Evolutionary conservation across 2,113 vertebrate species (phyloP), one percentile per base, ranked within the genome.

Genomic region (Pterophyllum scalare): DNA sequence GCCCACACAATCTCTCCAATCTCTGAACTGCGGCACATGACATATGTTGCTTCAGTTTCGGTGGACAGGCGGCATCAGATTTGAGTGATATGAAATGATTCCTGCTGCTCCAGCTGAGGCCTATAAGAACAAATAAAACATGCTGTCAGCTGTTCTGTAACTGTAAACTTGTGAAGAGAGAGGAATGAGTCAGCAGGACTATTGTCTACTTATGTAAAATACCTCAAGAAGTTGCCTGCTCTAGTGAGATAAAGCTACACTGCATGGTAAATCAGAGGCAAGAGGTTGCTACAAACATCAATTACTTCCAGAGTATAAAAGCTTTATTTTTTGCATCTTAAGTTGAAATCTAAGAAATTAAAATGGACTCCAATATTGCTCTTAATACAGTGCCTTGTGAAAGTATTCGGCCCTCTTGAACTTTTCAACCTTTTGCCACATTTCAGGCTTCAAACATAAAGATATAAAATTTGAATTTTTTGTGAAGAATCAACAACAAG

Each of bases 11-110:
- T 28, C 62, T 46, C 38, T 49, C 9, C 17, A 26, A 20, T 88
- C 70, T 82, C 58, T 24, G 52, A 59, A 26, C 19, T 43, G 58
- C 77, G 62, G 59, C 52, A 28, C 74, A 54, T 78, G 43, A 72
- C 56, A 67, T 70, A 28, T 59, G 76, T 84, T 61, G 79, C 54
- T 49, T 64, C 38, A 38, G 31, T 38, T 82, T 62, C 58, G 22
- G n/a, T 46, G 52, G 75, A 84, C 70, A 40, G 26, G 11, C 38
- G 35, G 60, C 59, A 54, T 56, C 79, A 78, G 59, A 78, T 78
- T 13, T 87, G 75, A 86, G 75, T 72, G 83, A 89, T 86, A 54
- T 72, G 80, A 82, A 87, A 75, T 82, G 79, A 84, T 81, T 86
- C 56, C 64, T 80, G 59, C 86, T 87, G 78, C 64, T 82, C 86